A percentile compares a stretch with the other conserved stretches of the same genome.
Conservation (phyloP, 1,140 invertebrate species). For the Notospermus geniculatus region DNA sequence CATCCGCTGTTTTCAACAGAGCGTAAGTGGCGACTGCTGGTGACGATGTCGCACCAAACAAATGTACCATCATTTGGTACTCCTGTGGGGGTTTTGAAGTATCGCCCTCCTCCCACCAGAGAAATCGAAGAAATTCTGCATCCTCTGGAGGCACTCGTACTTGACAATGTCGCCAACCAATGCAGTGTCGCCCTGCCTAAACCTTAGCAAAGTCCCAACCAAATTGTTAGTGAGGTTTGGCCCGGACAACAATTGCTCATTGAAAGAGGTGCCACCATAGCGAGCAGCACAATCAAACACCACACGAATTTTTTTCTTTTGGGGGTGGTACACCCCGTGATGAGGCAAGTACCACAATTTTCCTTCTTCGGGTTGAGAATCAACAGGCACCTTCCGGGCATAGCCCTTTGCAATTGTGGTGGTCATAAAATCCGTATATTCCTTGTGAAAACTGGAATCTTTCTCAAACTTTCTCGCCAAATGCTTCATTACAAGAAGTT, state of each 20-base stretch:
- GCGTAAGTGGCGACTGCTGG: conserved; percentile 22
- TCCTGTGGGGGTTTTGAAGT: conserved; percentile 9
- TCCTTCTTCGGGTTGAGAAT: background rate
- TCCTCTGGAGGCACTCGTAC: conserved; percentile 17
- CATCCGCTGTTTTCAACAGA: conserved; percentile 18
- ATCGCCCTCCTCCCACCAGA: conserved; percentile 23
- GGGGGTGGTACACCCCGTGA: conserved; percentile 26
- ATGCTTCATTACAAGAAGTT: too few species aligned
- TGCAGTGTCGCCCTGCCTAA: conserved; percentile 27
- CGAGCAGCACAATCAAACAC: conserved; percentile 29
- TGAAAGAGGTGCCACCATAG: conserved; percentile 31
- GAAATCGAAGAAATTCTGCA: conserved; percentile 18
- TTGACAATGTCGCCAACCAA: conserved; percentile 26
- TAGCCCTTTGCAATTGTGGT: conserved; percentile 1
- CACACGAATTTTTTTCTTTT: conserved; percentile 20
- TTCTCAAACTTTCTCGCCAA: background rate
- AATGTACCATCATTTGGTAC: conserved; percentile 25
- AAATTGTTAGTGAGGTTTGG: conserved; percentile 49
- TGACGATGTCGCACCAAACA: conserved; percentile 27
- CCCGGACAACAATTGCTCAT: conserved; percentile 30
- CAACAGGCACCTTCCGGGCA: background rate
- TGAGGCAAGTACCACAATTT: conserved; percentile 27
- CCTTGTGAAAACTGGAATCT: background rate
- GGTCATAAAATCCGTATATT: conserved; percentile 6
- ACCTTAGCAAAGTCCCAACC: conserved; percentile 27